Conservation (phyloP, 2,113 vertebrate genomes). For the Daubentonia madagascariensis region DNA sequence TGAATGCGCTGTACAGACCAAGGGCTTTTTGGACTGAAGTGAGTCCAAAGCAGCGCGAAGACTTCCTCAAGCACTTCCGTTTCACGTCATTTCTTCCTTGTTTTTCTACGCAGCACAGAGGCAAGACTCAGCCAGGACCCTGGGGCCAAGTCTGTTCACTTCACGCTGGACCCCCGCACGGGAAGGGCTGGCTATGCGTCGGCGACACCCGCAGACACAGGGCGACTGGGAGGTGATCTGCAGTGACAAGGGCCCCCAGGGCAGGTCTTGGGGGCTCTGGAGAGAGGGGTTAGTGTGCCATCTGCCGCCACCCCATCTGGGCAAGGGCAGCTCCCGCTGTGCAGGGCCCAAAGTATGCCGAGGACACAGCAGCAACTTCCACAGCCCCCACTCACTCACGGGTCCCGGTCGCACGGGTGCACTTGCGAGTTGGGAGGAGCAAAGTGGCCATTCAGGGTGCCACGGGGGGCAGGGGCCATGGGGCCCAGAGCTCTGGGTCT, state of each 20-base stretch:
- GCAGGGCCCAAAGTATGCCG: fast-evolving
- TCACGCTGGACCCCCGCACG: fast-evolving
- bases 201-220: neutral
- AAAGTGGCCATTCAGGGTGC: fast-evolving
- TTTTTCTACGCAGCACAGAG: fast-evolving
- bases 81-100: fast-evolving
- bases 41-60: fast-evolving
- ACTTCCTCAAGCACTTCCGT: fast-evolving
- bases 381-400: neutral
- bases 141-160: fast-evolving
- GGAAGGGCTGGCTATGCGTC: neutral
- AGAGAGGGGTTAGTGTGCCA: fast-evolving
- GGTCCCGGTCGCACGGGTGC: fast-evolving
- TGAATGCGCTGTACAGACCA: fast-evolving
- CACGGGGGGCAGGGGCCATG: fast-evolving
- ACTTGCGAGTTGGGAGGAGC: neutral
- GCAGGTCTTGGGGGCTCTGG: neutral
- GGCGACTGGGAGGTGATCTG: fast-evolving
- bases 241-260: fast-evolving
- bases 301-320: fast-evolving
- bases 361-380: no score
- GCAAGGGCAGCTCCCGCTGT: neutral
- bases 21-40: fast-evolving
- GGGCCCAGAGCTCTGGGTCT: neutral
- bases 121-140: neutral